These are phyloP conservation scores for Prosopocoilus inquinatus DNA, from an alignment of 2,888 invertebrate species.

Conservation along the genomic window DNA sequence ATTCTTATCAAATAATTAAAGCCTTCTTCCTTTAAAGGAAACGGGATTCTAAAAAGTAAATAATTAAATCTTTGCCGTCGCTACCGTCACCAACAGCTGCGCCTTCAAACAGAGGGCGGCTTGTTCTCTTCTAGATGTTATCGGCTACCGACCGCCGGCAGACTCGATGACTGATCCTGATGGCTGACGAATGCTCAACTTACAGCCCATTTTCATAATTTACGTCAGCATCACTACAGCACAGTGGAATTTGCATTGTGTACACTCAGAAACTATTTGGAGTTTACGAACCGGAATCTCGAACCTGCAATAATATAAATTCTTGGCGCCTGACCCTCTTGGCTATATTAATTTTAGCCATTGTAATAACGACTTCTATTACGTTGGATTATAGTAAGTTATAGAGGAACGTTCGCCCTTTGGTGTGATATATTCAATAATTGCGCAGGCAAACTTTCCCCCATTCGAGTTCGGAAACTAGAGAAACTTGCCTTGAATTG, in stretches of 20 bases:
- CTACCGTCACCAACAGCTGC: constrained; percentile 31
- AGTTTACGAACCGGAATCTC: constrained; percentile 9
- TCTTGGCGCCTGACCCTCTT: constrained; percentile 17
- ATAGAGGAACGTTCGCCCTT: constrained; percentile 5
- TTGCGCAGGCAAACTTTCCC: no score
- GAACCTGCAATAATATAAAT: constrained; percentile 15
- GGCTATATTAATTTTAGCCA: constrained; percentile 18
- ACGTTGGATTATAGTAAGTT: constrained; percentile 10
- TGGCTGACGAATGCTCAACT: constrained; percentile 11
- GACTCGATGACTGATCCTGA: constrained; percentile 28
- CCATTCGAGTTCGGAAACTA: no score
- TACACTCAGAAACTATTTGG: neutral
- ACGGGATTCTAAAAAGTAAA: constrained; percentile 28
- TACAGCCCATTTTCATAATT: no score
- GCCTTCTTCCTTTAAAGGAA: constrained; percentile 26
- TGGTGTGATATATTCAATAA: constrained; percentile 2
- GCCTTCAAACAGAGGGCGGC: constrained; percentile 28
- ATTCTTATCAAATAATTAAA: constrained; percentile 36
- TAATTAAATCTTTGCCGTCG: constrained; percentile 32
- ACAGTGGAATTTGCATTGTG: no score
- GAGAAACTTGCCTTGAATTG: no score
- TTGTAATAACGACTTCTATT: constrained; percentile 13
- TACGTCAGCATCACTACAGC: no score
- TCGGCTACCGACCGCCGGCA: constrained; percentile 27
- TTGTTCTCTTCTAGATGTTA: constrained; percentile 31